Percentiles rank a stretch among this genome's conserved stretches.
phyloP scores from a whole-genome alignment of 2,113 vertebrate genomes.

The Ammospiza caudacuta region DNA sequence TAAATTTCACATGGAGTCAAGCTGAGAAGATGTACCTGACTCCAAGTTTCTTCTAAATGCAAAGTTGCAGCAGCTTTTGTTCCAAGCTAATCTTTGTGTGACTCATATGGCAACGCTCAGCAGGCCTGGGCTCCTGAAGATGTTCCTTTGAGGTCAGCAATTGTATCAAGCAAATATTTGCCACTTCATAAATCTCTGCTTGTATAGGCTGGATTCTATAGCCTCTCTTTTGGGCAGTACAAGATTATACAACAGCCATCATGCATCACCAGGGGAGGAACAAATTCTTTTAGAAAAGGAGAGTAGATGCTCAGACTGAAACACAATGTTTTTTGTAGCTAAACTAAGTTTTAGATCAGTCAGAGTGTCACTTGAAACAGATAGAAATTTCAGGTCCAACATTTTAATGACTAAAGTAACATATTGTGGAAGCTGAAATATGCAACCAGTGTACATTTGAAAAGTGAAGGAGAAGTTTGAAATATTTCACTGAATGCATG shows the following conservation, averaged over 20 bases:
- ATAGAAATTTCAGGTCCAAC: neutral
- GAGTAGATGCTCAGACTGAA: neutral
- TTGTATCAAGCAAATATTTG: slow-evolving; percentile 59
- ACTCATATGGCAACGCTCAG: slow-evolving; percentile 55
- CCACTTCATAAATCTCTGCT: slow-evolving; percentile 53
- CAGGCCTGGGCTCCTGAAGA: slow-evolving; percentile 53
- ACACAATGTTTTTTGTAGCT: neutral
- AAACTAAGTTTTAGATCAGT: slow-evolving; percentile 4
- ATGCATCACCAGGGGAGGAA: slow-evolving; percentile 27
- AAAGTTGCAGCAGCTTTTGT: slow-evolving; percentile 38
- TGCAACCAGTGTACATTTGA: neutral
- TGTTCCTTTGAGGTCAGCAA: slow-evolving; percentile 50
- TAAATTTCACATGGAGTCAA: slow-evolving; percentile 47
- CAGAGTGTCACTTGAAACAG: slow-evolving; percentile 7
- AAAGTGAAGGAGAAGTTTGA: slow-evolving; percentile 10
- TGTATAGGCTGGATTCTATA: slow-evolving; percentile 38
- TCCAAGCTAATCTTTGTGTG: neutral
- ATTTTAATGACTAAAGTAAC: neutral
- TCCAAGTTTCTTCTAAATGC: slow-evolving; percentile 49
- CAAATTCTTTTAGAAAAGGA: slow-evolving; percentile 16
- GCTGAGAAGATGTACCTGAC: slow-evolving; percentile 51
- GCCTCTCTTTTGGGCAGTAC: neutral
- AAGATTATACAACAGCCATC: slow-evolving; percentile 4
- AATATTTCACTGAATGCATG: slow-evolving; percentile 21
- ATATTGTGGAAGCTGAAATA: neutral